These are phyloP conservation scores for Pelobates cultripes DNA, from an alignment of 2,797 vertebrate genomes.

Conservation along the genomic window DNA sequence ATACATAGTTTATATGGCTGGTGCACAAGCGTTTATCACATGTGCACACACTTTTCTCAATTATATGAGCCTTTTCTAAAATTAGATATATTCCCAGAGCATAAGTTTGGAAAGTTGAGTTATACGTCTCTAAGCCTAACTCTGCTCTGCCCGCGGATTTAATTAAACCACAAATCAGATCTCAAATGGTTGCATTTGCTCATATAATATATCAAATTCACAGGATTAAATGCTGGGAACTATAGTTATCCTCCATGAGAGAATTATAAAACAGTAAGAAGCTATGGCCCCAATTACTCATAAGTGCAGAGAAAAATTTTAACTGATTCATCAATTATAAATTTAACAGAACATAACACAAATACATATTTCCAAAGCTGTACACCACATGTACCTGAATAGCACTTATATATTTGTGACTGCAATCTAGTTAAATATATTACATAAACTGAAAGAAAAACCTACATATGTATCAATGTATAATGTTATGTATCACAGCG, in stretches of 20 bases:
- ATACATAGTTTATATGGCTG: no score
- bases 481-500: no score
- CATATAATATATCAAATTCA: conserved; percentile 43
- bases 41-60: conserved; percentile 9
- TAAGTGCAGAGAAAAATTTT: conserved; percentile 10
- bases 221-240: conserved; percentile 43
- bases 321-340: conserved; percentile 8
- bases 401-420: no score
- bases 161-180: conserved; percentile 54
- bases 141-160: conserved; percentile 40
- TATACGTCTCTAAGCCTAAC: conserved; percentile 29
- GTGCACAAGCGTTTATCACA: no score
- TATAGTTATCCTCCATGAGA: conserved; percentile 38
- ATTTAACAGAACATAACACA: neutral
- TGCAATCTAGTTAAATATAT: no score
- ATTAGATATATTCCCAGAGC: conserved; percentile 17
- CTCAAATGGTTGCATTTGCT: conserved; percentile 38
- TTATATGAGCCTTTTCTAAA: conserved; percentile 25
- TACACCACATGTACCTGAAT: no score
- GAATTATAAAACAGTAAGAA: conserved; percentile 39
- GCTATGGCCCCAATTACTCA: conserved; percentile 32
- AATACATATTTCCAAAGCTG: no score
- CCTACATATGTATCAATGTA: no score
- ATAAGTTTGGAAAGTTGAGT: conserved; percentile 17
- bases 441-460: no score